Evolutionary conservation across 2,888 invertebrate genomes (phyloP).

Genomic region (Subacronicta megacephala): DNA sequence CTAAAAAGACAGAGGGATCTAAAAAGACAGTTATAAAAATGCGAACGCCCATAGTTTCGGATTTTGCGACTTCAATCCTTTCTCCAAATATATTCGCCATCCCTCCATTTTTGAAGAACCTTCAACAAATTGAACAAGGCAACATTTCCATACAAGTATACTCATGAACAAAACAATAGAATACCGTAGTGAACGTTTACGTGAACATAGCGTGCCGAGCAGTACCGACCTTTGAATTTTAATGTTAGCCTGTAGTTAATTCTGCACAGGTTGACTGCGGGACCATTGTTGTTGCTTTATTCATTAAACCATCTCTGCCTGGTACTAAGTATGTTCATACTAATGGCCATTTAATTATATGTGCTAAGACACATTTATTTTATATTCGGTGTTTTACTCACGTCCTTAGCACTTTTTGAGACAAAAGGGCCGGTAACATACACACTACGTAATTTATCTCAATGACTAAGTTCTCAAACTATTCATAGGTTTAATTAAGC

Average conservation of each 20-base stretch:
- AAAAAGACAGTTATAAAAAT: slow-evolving; percentile 3
- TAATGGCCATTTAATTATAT: slow-evolving; percentile 22
- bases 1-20: slow-evolving; percentile 7
- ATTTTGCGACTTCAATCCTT: background rate
- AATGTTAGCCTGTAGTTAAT: slow-evolving; percentile 58
- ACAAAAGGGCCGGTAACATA: too few relatives aligned
- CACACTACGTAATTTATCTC: too few relatives aligned
- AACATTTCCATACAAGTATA: slow-evolving; percentile 16
- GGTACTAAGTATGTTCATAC: slow-evolving; percentile 41
- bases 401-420: too few relatives aligned
- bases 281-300: slow-evolving; percentile 46
- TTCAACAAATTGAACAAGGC: slow-evolving; percentile 20
- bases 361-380: slow-evolving; percentile 24
- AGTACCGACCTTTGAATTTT: slow-evolving; percentile 75
- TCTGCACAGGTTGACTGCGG: slow-evolving; percentile 42
- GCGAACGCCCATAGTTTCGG: slow-evolving; percentile 5
- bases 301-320: slow-evolving; percentile 48
- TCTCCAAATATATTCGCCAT: background rate
- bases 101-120: slow-evolving; percentile 4
- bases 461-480: too few relatives aligned
- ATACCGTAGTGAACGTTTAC: slow-evolving; percentile 38
- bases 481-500: too few relatives aligned
- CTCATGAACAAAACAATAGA: slow-evolving; percentile 42
- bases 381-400: too few relatives aligned
- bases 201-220: slow-evolving; percentile 67